These are phyloP conservation scores for Drosophila mojavensis DNA, from an alignment of 1,140 invertebrate genomes.

Conservation along the genomic window DNA sequence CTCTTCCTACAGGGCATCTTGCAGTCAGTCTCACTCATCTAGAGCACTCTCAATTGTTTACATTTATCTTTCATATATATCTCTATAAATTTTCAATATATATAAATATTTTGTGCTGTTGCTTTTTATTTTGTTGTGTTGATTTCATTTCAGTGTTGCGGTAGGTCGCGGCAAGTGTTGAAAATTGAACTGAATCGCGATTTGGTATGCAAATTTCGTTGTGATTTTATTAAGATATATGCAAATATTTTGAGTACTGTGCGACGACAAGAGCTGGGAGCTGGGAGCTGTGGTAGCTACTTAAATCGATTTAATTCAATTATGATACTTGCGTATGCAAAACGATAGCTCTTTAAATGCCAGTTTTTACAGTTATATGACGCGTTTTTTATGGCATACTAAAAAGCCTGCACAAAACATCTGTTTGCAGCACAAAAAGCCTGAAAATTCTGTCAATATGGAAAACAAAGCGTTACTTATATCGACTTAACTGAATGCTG, in stretches of 20 bases:
- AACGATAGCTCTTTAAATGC: not conserved
- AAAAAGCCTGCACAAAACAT: too few relatives aligned
- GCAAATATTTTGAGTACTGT: conserved; percentile 28
- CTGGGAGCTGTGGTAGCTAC: conserved; percentile 24
- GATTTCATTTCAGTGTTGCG: conserved; percentile 49
- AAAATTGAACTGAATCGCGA: conserved; percentile 42
- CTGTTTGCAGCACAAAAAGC: too few relatives aligned
- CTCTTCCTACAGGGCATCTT: too few relatives aligned
- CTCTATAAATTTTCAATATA: conserved; percentile 32
- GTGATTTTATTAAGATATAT: conserved; percentile 30
- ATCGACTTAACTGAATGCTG: too few relatives aligned
- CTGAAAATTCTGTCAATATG: too few relatives aligned
- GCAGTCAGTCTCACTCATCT: too few relatives aligned
- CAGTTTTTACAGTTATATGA: not conserved
- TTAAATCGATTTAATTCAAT: conserved; percentile 34
- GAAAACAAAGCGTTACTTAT: too few relatives aligned
- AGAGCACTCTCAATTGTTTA: not conserved
- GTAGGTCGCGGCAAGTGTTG: conserved; percentile 64
- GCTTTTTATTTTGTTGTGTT: conserved; percentile 16
- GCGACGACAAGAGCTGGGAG: conserved; percentile 1
- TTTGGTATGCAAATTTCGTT: conserved; percentile 49
- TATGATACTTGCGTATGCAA: conserved; percentile 25
- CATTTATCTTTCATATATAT: conserved; percentile 35
- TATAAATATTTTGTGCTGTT: not conserved
- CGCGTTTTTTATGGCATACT: too few relatives aligned